A percentile compares a stretch with the other conserved stretches of the same genome.
Evolutionary conservation across 2,888 invertebrate genomes (phyloP).

Genomic region (Pardosa pseudoannulata): DNA sequence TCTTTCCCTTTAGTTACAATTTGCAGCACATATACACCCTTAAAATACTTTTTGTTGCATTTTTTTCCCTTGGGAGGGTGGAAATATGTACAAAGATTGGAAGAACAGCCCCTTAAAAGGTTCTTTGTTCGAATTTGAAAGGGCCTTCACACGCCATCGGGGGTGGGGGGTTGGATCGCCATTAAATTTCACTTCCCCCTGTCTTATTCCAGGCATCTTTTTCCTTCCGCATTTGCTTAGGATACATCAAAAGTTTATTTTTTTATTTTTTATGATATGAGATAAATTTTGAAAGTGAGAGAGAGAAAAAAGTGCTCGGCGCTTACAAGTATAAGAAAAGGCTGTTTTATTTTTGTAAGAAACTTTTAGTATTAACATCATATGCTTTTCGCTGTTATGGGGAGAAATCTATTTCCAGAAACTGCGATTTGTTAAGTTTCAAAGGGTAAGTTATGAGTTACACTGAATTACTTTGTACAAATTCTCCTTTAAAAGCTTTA

Average conservation of each 20-base stretch:
- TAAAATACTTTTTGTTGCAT: neutral
- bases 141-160: conserved; percentile 43
- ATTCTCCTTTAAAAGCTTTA: too few species aligned
- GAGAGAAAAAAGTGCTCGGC: neutral
- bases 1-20: neutral
- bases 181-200: conserved; percentile 43
- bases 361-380: neutral
- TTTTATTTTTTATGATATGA: conserved; percentile 11
- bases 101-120: conserved; percentile 57
- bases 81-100: conserved; percentile 64
- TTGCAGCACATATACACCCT: neutral
- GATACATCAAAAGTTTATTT: conserved; percentile 20
- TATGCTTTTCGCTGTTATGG: neutral
- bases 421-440: neutral
- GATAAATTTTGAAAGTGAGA: neutral
- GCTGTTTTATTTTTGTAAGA: neutral
- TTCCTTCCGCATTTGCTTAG: conserved; percentile 38
- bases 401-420: neutral
- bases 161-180: conserved; percentile 27
- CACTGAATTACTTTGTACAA: too few species aligned
- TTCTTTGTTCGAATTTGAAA: conserved; percentile 65
- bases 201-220: neutral
- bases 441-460: too few species aligned
- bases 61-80: neutral
- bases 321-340: conserved; percentile 6